Evolutionary conservation across 2,113 vertebrate species (phyloP).

Genomic region (Pyxicephalus adspersus): DNA sequence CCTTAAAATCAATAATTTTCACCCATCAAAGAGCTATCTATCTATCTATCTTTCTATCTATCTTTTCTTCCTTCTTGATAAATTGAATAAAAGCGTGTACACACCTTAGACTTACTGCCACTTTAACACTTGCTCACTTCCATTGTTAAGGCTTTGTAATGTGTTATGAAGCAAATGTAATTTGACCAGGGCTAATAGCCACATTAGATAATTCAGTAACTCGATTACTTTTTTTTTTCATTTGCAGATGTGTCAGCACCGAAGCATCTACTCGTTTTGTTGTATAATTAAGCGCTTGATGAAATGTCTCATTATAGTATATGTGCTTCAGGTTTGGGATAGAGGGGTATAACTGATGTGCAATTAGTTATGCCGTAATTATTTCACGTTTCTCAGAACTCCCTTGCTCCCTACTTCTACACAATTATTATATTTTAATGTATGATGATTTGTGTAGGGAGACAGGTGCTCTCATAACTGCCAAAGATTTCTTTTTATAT

Average conservation of each 20-base stretch:
- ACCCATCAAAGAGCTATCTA: slow-evolving; percentile 13
- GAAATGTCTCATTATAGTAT: slow-evolving; percentile 66
- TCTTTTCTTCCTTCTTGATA: not conserved
- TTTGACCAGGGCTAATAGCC: slow-evolving; percentile 61
- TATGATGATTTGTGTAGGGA: slow-evolving; percentile 44
- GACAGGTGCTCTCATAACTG: too few relatives aligned
- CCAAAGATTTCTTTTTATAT: too few relatives aligned
- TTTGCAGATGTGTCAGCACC: slow-evolving; percentile 60
- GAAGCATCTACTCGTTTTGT: slow-evolving; percentile 53
- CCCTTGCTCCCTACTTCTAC: not conserved
- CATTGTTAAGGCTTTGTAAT: slow-evolving; percentile 58
- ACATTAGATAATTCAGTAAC: slow-evolving; percentile 59
- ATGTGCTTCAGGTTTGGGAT: slow-evolving; percentile 16
- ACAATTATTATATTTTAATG: slow-evolving; percentile 30
- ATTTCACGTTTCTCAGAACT: slow-evolving; percentile 51
- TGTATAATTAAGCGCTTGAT: slow-evolving; percentile 65
- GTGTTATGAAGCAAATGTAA: slow-evolving; percentile 64
- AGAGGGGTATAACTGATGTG: slow-evolving; percentile 53
- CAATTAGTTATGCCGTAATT: slow-evolving; percentile 62
- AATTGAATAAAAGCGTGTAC: too few relatives aligned
- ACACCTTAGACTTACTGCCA: slow-evolving; percentile 44
- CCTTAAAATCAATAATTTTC: too few relatives aligned
- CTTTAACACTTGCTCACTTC: slow-evolving; percentile 58
- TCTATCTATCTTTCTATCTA: not conserved
- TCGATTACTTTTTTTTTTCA: slow-evolving; percentile 59